These are phyloP conservation scores for Sarcophaga variegata DNA, from an alignment of 2,888 invertebrate species.

Conservation along the genomic window DNA sequence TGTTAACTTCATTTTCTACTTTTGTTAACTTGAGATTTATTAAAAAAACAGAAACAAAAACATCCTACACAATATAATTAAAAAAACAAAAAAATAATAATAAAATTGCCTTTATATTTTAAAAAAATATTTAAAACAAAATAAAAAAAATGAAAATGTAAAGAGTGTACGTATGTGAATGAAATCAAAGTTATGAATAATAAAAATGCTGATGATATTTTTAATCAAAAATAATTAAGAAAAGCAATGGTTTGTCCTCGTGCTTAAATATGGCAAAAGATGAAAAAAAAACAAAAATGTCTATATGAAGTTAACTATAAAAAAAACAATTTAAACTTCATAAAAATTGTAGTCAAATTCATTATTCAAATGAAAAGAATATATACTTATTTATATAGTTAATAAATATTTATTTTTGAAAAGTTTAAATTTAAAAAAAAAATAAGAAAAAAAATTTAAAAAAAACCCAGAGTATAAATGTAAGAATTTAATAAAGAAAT, in stretches of 20 bases:
- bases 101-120: slow-evolving; percentile 50
- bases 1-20: slow-evolving; percentile 5
- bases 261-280: slow-evolving; percentile 8
- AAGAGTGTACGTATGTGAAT: background rate
- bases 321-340: slow-evolving; percentile 15
- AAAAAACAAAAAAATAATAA: slow-evolving; percentile 17
- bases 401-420: slow-evolving; percentile 68
- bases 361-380: slow-evolving; percentile 25
- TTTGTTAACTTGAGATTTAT: slow-evolving; percentile 6
- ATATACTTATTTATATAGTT: slow-evolving; percentile 23
- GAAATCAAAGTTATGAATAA: background rate
- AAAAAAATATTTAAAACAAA: slow-evolving; percentile 24
- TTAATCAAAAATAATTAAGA: slow-evolving; percentile 23
- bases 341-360: slow-evolving; percentile 34
- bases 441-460: background rate
- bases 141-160: background rate
- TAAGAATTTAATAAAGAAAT: slow-evolving; percentile 59
- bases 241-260: background rate
- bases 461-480: slow-evolving; percentile 42
- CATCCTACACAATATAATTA: background rate
- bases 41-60: background rate
- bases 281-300: background rate
- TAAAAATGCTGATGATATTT: background rate
- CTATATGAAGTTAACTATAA: slow-evolving; percentile 37
- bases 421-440: slow-evolving; percentile 62